Percentiles rank a stretch among this genome's conserved stretches.
phyloP scores from a whole-genome alignment of 2,888 invertebrate genomes.

The Clanis bilineata region DNA sequence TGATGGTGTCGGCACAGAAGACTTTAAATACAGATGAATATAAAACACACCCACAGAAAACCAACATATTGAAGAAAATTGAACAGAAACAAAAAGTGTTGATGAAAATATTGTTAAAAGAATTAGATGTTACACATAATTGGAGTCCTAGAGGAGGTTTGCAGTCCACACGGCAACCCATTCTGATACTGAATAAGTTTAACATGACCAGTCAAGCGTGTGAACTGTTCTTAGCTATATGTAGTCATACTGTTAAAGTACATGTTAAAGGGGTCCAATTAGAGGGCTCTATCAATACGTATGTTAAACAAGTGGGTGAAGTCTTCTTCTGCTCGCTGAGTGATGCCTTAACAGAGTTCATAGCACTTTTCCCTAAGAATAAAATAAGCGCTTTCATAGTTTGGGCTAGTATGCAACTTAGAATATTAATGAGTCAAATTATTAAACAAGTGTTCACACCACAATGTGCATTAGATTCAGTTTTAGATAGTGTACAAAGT shows the following conservation, averaged over 20 bases:
- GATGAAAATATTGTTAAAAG: conserved; percentile 93
- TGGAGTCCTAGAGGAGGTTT: conserved; percentile 95
- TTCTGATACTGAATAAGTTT: conserved; percentile 91
- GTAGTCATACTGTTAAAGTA: conserved; percentile 90
- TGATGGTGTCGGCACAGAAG: conserved; percentile 84
- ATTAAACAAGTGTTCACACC: conserved; percentile 95
- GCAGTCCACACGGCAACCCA: conserved; percentile 91
- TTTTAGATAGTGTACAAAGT: conserved; percentile 93
- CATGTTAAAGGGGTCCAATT: conserved; percentile 90
- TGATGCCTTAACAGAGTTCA: conserved; percentile 84
- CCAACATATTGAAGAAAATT: conserved; percentile 79
- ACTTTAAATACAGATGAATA: conserved; percentile 65
- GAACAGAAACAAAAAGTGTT: conserved; percentile 88
- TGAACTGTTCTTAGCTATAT: conserved; percentile 90
- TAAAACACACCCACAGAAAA: conserved; percentile 62
- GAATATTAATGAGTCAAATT: conserved; percentile 89
- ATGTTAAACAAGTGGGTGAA: conserved; percentile 90
- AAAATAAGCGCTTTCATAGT: conserved; percentile 87
- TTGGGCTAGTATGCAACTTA: conserved; percentile 94
- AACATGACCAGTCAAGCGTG: conserved; percentile 87
- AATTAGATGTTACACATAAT: conserved; percentile 94
- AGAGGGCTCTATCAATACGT: conserved; percentile 90
- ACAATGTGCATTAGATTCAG: conserved; percentile 90
- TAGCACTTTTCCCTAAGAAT: conserved; percentile 89
- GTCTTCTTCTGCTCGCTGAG: conserved; percentile 92